Evolutionary conservation across 2,113 vertebrate species (phyloP).

Genomic region (Neomonachus schauinslandi): DNA sequence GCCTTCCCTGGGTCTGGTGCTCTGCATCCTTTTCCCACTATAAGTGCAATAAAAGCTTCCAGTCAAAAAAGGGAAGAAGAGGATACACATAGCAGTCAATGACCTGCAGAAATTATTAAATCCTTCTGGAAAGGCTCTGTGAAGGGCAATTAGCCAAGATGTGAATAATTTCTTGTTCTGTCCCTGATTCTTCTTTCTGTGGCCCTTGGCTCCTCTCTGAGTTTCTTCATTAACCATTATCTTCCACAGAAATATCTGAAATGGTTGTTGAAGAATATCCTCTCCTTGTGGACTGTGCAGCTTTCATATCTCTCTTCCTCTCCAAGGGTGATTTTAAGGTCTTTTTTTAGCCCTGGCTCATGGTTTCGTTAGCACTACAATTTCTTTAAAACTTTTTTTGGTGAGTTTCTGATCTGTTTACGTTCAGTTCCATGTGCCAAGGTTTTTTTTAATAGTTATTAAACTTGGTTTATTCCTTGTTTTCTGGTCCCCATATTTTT

Average conservation of each 20-base stretch:
- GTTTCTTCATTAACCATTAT: not conserved
- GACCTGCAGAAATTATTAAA: not conserved
- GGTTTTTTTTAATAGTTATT: not conserved
- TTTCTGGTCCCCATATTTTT: not conserved
- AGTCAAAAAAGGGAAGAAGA: not conserved
- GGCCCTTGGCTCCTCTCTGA: not conserved
- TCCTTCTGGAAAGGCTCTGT: not conserved
- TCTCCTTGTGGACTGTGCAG: not conserved
- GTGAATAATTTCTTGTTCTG: not conserved
- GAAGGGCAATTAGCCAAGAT: not conserved
- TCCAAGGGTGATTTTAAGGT: not conserved
- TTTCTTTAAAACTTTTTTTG: not conserved
- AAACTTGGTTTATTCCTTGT: constrained; percentile 25
- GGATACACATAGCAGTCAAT: not conserved
- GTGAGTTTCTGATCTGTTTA: constrained; percentile 29
- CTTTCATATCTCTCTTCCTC: not conserved
- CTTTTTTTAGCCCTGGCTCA: not conserved
- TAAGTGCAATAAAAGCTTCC: not conserved
- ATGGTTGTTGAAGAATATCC: not conserved
- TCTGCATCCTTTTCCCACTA: not conserved
- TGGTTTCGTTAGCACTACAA: not conserved
- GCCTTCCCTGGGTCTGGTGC: not conserved
- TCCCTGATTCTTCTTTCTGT: not conserved
- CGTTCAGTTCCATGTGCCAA: not conserved
- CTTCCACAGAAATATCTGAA: not conserved